Conservation (phyloP, 2,113 vertebrate species). For the Gadus macrocephalus region DNA sequence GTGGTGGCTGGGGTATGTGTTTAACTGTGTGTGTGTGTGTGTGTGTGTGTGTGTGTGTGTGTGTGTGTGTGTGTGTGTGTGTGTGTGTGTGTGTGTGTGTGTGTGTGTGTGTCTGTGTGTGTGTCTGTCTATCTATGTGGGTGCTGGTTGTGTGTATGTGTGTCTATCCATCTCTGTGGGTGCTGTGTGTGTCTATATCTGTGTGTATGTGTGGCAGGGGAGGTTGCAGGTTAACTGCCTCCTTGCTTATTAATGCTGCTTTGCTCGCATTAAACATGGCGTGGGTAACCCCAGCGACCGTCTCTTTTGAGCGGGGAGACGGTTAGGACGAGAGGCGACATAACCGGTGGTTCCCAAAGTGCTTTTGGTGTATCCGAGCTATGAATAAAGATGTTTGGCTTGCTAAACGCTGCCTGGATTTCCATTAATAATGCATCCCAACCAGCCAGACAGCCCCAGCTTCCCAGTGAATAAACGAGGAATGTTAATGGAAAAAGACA, state of each 20-base stretch:
- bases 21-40: conserved; percentile 15
- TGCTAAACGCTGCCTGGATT: conserved; percentile 38
- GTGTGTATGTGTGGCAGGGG: not conserved
- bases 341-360: conserved; percentile 40
- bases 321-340: conserved; percentile 17
- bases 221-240: no score
- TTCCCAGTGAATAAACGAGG: conserved; percentile 34
- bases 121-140: not conserved
- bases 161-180: not conserved
- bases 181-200: not conserved
- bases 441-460: not conserved
- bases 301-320: not conserved
- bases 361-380: conserved; percentile 8
- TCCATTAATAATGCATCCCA: conserved; percentile 54
- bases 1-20: conserved; percentile 11
- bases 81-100: conserved; percentile 1
- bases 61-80: conserved; percentile 14
- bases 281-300: not conserved
- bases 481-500: not conserved
- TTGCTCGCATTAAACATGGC: no score
- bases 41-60: not conserved
- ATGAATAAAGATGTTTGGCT: conserved; percentile 62
- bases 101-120: conserved; percentile 2
- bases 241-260: no score
- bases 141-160: conserved; percentile 17